Percentiles rank a stretch among this genome's conserved stretches.
Evolutionary conservation across 2,797 vertebrate genomes (phyloP).

Genomic region (Thalassophryne amazonica): DNA sequence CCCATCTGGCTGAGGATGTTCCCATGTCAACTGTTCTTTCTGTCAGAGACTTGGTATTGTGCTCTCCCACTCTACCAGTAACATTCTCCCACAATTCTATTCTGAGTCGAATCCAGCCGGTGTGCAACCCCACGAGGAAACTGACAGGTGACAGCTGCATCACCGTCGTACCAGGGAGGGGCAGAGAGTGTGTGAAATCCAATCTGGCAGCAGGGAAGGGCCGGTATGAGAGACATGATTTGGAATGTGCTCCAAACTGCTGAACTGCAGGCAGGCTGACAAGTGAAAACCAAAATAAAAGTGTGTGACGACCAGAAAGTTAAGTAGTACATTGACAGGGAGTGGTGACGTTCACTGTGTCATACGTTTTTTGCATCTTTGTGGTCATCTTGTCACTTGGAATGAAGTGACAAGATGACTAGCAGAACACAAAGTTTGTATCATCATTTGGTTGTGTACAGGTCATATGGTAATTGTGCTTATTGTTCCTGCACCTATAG

Average conservation of each 20-base stretch:
- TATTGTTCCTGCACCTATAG: no score
- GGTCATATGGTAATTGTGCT: constrained; percentile 3
- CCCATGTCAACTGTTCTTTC: constrained; percentile 45
- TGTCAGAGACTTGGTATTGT: constrained; percentile 7
- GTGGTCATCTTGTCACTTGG: not conserved
- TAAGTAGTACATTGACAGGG: not conserved
- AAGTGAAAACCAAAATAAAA: constrained; percentile 30
- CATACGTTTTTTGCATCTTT: not conserved
- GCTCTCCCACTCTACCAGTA: constrained; percentile 32
- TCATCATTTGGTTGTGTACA: not conserved
- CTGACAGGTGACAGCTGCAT: constrained; percentile 81
- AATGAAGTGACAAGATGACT: not conserved
- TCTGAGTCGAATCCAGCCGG: constrained; percentile 63
- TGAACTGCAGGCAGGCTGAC: constrained; percentile 9
- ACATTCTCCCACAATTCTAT: constrained; percentile 65
- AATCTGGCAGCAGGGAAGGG: constrained; percentile 63
- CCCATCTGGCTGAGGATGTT: constrained; percentile 38
- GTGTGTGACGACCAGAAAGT: not conserved
- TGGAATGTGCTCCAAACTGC: constrained; percentile 44
- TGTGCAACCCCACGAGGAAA: constrained; percentile 55
- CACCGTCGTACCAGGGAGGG: constrained; percentile 67
- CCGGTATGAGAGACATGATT: constrained; percentile 50
- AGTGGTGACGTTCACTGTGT: constrained; percentile 1
- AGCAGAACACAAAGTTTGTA: constrained; percentile 1
- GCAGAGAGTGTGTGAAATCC: constrained; percentile 67